Evolutionary conservation across 1,140 invertebrate species (phyloP), one percentile per base, ranked within the genome.

Genomic region (Drosophila takahashii): DNA sequence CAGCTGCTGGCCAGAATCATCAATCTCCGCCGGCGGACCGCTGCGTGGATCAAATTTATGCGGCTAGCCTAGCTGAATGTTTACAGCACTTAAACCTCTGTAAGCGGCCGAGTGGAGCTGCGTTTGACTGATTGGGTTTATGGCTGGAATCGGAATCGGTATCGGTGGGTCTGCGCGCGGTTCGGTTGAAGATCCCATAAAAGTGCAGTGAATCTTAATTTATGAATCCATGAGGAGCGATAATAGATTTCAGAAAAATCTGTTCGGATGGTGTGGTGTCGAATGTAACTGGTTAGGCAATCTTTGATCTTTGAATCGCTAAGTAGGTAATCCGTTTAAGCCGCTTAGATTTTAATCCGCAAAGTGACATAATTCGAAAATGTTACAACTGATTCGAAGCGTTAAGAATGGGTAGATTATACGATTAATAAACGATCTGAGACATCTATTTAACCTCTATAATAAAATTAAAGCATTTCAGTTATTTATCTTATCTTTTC

Each of bases 1-100:
- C 73, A 64, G 79, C 84, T 77, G 79, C 58, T 77, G 58, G 61
- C 79, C 51, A 72, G 71, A 79, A 72, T 48, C 83, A 86, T 86
- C 83, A 86, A 86, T 86, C 83, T 86, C 62, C 39, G 62, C 48
- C 54, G 29, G 50, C 54, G 53, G 47, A 50, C 36, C 47, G 51
- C 74, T 66, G 81, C 64, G 64, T 81, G 65, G 52, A 75, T 76
- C 65, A 58, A 86, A 81, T 87, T 77, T 70, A 70, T 69, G 64
- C 78, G 78, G 34, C 52, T 36, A 45, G n/a, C 45, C 52, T 39
- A 45, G n/a, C 45, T 48, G 11, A 41, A 32, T 52, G 69, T 45
- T 42, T 59, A 52, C 44, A 65, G 56, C 61, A 65, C 44, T 67
- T 67, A 44, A 62, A 67, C 60, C 52, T 65, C 64, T 67, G 60